Evolutionary conservation across 1,140 invertebrate genomes (phyloP).

Genomic region (Hypsibius dujardini): DNA sequence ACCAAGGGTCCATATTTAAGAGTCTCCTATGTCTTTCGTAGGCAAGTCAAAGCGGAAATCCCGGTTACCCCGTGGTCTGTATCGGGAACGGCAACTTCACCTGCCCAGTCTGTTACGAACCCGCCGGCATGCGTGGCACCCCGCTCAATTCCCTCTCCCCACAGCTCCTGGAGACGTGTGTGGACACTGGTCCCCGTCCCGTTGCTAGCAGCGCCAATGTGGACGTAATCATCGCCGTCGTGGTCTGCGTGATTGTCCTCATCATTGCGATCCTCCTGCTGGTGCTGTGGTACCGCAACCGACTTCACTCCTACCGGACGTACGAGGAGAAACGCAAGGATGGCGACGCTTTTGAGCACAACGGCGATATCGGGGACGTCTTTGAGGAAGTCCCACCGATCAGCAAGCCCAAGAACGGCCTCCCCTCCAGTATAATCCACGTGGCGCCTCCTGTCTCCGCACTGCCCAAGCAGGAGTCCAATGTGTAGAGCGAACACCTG

Average conservation of each 20-base stretch:
- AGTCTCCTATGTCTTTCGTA: not conserved
- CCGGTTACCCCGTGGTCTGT: not conserved
- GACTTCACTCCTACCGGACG: constrained; percentile 6
- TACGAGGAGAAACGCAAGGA: constrained; percentile 16
- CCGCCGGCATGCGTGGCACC: not conserved
- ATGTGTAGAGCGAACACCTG: too few species aligned
- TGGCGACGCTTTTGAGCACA: not conserved
- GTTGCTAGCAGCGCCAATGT: too few species aligned
- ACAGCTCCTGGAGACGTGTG: too few species aligned
- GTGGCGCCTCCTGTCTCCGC: too few species aligned
- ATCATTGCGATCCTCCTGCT: constrained; percentile 8
- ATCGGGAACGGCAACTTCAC: constrained; percentile 5
- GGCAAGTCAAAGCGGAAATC: not conserved
- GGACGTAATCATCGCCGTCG: constrained; percentile 13
- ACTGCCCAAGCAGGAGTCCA: too few species aligned
- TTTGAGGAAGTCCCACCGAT: not conserved
- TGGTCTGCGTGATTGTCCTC: constrained; percentile 4
- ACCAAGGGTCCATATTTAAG: not conserved
- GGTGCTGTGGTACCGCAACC: constrained; percentile 7
- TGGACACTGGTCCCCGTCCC: too few species aligned
- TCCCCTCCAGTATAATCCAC: not conserved
- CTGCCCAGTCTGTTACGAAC: not conserved
- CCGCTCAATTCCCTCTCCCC: too few species aligned
- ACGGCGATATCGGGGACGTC: not conserved
- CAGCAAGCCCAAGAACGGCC: constrained; percentile 8